These are phyloP conservation scores for Amphilophus citrinellus DNA, from an alignment of 2,113 vertebrate genomes.

Conservation along the genomic window DNA sequence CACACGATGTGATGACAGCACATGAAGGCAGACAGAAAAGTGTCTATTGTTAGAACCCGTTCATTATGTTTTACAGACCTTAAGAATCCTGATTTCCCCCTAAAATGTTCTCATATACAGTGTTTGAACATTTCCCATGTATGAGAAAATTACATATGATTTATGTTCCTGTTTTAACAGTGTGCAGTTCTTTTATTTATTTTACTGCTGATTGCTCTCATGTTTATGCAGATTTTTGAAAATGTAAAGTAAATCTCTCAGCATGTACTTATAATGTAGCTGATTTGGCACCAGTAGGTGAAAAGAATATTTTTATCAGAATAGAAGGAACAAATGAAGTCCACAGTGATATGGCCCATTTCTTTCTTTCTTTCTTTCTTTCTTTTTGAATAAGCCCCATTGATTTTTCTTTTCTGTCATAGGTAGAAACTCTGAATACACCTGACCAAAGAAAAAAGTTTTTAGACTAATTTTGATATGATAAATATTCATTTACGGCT, in stretches of 20 bases:
- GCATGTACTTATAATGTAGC: not conserved
- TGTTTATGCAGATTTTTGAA: no score
- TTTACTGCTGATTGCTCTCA: no score
- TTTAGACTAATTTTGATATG: no score
- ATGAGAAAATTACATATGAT: not conserved
- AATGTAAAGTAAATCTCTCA: not conserved
- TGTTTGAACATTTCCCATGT: not conserved
- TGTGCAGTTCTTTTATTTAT: not conserved
- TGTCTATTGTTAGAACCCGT: not conserved
- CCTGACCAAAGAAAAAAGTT: no score
- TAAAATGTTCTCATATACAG: not conserved
- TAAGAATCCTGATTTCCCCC: not conserved
- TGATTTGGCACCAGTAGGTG: not conserved
- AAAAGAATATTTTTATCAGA: not conserved
- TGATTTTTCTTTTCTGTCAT: no score
- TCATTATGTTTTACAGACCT: slow-evolving; percentile 11
- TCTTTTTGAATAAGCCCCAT: no score
- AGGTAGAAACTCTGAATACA: no score
- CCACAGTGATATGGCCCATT: not conserved
- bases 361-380: no score
- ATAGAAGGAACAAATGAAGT: slow-evolving; percentile 1
- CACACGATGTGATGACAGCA: slow-evolving; percentile 33
- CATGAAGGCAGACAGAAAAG: not conserved
- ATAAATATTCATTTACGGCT: no score
- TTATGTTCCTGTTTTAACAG: not conserved